These are phyloP conservation scores for Rotaria sp. DNA, from an alignment of 2,888 invertebrate species.

Conservation along the genomic window DNA sequence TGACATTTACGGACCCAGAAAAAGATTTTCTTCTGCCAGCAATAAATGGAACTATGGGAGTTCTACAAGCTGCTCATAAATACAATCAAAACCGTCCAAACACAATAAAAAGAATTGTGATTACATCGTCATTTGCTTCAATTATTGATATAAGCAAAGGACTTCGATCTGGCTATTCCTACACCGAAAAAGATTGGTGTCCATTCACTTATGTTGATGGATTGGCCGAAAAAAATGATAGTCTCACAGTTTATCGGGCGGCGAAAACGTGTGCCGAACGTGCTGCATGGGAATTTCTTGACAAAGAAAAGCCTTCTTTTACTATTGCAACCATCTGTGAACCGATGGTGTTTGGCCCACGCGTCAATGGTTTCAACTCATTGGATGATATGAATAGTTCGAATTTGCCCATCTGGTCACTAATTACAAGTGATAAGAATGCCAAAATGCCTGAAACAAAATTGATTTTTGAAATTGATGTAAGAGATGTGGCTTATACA, in stretches of 20 bases:
- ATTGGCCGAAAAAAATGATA: conserved; percentile 45
- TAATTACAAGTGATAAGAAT: conserved; percentile 1
- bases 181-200: conserved; percentile 55
- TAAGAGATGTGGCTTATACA: conserved; percentile 33
- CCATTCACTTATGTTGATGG: neutral
- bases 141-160: conserved; percentile 46
- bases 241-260: conserved; percentile 51
- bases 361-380: conserved; percentile 43
- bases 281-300: conserved; percentile 59
- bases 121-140: conserved; percentile 58
- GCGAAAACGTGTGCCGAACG: conserved; percentile 59
- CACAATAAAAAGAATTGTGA: conserved; percentile 55
- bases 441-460: neutral
- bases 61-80: conserved; percentile 52
- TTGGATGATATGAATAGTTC: conserved; percentile 5
- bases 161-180: conserved; percentile 42
- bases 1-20: conserved; percentile 47
- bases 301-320: conserved; percentile 55
- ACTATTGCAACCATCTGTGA: conserved; percentile 59
- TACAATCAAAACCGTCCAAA: conserved; percentile 54
- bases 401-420: neutral
- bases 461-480: neutral
- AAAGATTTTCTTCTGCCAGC: conserved; percentile 56
- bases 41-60: conserved; percentile 57
- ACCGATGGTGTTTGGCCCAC: conserved; percentile 58